Percentiles rank a stretch among this genome's conserved stretches.
Conservation (phyloP, 2,888 invertebrate species). For the Conchocele bisecta region DNA sequence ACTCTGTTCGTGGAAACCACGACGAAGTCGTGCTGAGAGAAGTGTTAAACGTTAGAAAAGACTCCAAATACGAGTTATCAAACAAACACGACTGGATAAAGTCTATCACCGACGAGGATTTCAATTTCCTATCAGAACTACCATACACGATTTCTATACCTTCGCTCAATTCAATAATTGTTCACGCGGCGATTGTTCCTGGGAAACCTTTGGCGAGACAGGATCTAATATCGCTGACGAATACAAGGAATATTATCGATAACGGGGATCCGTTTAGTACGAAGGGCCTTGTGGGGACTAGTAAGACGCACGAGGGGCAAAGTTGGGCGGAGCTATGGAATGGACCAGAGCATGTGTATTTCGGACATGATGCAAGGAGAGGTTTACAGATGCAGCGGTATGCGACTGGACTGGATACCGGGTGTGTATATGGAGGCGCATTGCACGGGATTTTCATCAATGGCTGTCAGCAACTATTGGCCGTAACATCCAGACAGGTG, state of each 20-base stretch:
- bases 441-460: constrained; percentile 74
- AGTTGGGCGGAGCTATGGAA: constrained; percentile 80
- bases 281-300: constrained; percentile 57
- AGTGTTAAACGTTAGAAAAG: constrained; percentile 44
- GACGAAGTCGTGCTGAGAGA: constrained; percentile 78
- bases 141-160: constrained; percentile 82
- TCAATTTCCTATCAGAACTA: constrained; percentile 74
- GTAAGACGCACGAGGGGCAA: constrained; percentile 65
- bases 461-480: too few species aligned
- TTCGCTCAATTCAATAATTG: constrained; percentile 73
- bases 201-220: constrained; percentile 71
- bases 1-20: constrained; percentile 80
- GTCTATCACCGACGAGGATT: constrained; percentile 71
- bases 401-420: constrained; percentile 83
- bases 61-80: constrained; percentile 52
- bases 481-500: too few species aligned
- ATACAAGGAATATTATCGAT: constrained; percentile 79
- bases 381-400: constrained; percentile 71
- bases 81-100: constrained; percentile 76
- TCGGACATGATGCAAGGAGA: constrained; percentile 82
- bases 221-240: constrained; percentile 72
- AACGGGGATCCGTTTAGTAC: constrained; percentile 50
- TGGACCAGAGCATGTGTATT: constrained; percentile 82
- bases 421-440: constrained; percentile 80
- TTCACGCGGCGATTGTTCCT: constrained; percentile 82